phyloP scores from a whole-genome alignment of 2,888 invertebrate species.

The Lumbricus terrestris region DNA sequence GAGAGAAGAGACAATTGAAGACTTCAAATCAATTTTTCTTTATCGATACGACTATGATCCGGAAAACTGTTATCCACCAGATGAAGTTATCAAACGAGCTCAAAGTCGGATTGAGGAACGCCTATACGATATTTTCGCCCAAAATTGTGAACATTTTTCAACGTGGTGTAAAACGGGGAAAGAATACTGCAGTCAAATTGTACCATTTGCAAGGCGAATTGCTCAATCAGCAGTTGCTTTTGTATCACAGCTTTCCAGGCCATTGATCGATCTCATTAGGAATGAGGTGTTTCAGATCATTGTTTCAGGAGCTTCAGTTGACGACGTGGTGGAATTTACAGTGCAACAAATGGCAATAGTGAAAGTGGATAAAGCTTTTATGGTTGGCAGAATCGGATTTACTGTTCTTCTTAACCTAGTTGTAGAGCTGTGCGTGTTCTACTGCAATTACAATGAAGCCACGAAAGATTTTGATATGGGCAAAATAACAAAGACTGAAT shows the following conservation, averaged over 20 bases:
- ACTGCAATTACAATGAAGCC: background rate
- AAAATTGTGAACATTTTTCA: slow-evolving; percentile 6
- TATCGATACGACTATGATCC: slow-evolving; percentile 11
- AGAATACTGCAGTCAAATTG: background rate
- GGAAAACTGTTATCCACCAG: background rate
- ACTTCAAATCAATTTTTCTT: background rate
- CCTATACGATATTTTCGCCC: background rate
- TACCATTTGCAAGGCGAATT: background rate
- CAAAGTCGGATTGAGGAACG: background rate
- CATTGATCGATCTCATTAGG: background rate
- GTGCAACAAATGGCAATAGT: background rate
- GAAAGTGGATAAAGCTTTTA: background rate
- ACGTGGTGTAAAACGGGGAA: slow-evolving; percentile 12
- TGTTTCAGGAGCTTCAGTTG: background rate
- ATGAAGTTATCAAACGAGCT: background rate
- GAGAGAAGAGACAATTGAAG: background rate
- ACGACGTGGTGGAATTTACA: background rate
- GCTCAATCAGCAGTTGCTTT: background rate
- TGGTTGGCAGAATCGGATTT: background rate
- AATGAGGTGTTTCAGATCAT: background rate
- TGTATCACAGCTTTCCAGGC: background rate
- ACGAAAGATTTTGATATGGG: background rate
- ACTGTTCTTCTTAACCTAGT: background rate
- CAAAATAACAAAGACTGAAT: background rate
- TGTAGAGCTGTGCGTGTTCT: background rate